Conservation (phyloP, 1,140 invertebrate species). For the Aphelinus certus region DNA sequence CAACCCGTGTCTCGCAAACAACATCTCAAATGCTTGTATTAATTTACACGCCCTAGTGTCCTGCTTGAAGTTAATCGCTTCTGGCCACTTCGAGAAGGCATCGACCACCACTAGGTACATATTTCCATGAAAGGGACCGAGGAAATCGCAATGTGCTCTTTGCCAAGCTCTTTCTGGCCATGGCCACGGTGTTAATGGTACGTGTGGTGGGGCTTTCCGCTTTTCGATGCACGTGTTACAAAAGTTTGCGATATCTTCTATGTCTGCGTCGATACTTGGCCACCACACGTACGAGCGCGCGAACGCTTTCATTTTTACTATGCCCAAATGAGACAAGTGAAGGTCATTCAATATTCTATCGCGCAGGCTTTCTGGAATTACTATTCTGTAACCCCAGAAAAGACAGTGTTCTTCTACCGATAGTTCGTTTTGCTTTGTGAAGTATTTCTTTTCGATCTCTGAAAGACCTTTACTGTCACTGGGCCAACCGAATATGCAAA, state of each 20-base stretch:
- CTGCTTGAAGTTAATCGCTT: background rate
- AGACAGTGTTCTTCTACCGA: slow-evolving; percentile 34
- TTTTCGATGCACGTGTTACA: slow-evolving; percentile 48
- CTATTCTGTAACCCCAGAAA: slow-evolving; percentile 48
- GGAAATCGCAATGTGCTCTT: slow-evolving; percentile 32
- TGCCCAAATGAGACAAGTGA: slow-evolving; percentile 60
- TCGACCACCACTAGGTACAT: slow-evolving; percentile 7
- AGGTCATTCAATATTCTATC: slow-evolving; percentile 52
- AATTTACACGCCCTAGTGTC: slow-evolving; percentile 25
- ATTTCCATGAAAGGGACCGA: slow-evolving; percentile 17
- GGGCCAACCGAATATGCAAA: background rate
- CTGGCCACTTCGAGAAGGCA: slow-evolving; percentile 34
- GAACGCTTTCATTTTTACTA: slow-evolving; percentile 59
- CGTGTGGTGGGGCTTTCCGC: slow-evolving; percentile 44
- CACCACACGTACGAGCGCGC: slow-evolving; percentile 62
- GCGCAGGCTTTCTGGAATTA: slow-evolving; percentile 55
- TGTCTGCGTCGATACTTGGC: slow-evolving; percentile 60
- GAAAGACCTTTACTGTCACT: background rate
- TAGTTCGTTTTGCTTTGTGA: slow-evolving; percentile 8
- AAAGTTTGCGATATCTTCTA: slow-evolving; percentile 35
- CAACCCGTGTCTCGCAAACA: slow-evolving; percentile 40
- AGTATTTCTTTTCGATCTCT: background rate
- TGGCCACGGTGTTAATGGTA: slow-evolving; percentile 51
- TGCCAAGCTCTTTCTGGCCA: slow-evolving; percentile 52
- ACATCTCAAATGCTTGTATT: slow-evolving; percentile 35